phyloP scores from a whole-genome alignment of 2,797 vertebrate species.

The Strix occidentalis region DNA sequence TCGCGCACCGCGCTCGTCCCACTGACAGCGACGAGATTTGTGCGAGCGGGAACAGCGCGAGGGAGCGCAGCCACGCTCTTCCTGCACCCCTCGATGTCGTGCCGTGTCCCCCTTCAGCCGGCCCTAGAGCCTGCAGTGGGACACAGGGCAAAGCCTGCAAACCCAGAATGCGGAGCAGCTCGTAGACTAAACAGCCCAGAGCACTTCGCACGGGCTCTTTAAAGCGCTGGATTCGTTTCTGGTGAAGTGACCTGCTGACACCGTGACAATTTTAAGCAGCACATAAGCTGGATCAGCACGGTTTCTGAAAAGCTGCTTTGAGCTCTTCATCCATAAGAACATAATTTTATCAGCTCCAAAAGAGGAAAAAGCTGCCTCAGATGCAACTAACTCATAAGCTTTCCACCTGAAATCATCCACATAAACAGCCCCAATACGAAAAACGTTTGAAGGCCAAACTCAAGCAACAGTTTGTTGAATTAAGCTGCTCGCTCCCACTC shows the following conservation, averaged over 20 bases:
- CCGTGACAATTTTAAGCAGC: not conserved
- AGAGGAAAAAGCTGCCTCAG: not conserved
- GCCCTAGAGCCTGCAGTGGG: fast-evolving
- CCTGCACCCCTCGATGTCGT: not conserved
- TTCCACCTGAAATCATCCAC: not conserved
- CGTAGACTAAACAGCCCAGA: fast-evolving
- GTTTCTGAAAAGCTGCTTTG: not conserved
- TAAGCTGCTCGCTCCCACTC: not conserved
- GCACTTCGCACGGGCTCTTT: fast-evolving
- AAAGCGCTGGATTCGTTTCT: not conserved
- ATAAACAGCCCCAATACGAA: not conserved
- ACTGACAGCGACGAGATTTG: not conserved
- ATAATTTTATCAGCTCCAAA: not conserved
- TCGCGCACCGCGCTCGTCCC: not conserved
- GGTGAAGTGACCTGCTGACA: not conserved
- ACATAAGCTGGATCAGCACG: not conserved
- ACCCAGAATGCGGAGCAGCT: not conserved
- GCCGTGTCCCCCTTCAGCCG: not conserved
- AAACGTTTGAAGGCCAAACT: not conserved
- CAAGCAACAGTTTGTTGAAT: not conserved
- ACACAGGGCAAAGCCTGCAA: not conserved
- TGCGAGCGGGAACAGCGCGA: not conserved
- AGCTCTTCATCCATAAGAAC: not conserved
- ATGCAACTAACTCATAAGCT: not conserved
- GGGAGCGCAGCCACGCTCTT: not conserved